Evolutionary conservation across 1,140 invertebrate genomes (phyloP), one percentile per base, ranked within the genome.

Genomic region (Hetaerina americana): DNA sequence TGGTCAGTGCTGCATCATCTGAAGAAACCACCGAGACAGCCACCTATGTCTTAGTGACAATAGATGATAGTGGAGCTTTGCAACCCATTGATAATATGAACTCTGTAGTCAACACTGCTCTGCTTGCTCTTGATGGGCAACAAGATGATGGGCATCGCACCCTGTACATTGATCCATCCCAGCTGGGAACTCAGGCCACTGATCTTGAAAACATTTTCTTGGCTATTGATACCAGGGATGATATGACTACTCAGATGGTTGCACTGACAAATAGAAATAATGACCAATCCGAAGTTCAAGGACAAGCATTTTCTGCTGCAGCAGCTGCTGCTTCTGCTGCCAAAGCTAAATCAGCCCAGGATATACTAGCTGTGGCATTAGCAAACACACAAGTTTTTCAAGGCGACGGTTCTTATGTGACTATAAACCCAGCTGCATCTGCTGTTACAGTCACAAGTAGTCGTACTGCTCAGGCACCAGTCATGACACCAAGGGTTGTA

Each of bases 341-440:
- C 18, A 68, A 26, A 28, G 67, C 67, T 15, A 68, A 68, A 24
- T 26, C 67, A 28, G 27, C 67, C 18, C 67, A 68, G 18, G 90
- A 93, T 77, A 89, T 93, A 71, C 78, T 93, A 15, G 89, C 90
- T 8, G 89, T 88, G 25, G 90, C 90, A 5, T 78, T 92, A 10
- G 89, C 89, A 0, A 88, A 90, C 74, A 89, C 88, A n/a, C 88
- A 90, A 76, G 86, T 87, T 24, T 89, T 91, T 74, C 88, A 89
- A n/a, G 40, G 40, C 15, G 40, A 57, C 22, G 40, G 15, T 57
- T 57, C 40, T 18, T 57, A 57, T 57, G 40, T 57, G 22, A n/a
- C 40, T n/a, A 3, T 57, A n/a, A 57, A 57, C 40, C 40, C 40
- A 57, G 10, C 40, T 57, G 40, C 40, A 5, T 57, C 40, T 18